These are phyloP conservation scores for Drosophila bocki DNA, from an alignment of 1,140 invertebrate genomes.

Conservation along the genomic window DNA sequence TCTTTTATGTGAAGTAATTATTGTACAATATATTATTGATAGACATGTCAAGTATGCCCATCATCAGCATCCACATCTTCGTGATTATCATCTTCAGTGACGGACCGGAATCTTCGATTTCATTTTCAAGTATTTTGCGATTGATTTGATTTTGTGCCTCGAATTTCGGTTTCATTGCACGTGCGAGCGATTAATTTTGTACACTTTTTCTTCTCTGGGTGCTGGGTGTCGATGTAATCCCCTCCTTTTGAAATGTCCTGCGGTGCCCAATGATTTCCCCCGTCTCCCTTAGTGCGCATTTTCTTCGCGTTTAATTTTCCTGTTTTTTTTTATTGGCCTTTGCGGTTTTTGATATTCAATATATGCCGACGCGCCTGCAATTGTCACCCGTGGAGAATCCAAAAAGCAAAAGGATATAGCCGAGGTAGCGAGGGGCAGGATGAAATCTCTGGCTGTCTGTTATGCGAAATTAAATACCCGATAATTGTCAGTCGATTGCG, in stretches of 20 bases:
- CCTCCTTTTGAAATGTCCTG: slow-evolving; percentile 61
- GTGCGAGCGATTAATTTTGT: slow-evolving; percentile 71
- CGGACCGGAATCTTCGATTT: slow-evolving; percentile 33
- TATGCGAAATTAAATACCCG: slow-evolving; percentile 59
- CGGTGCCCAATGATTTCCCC: slow-evolving; percentile 65
- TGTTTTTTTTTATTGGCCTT: slow-evolving; percentile 28
- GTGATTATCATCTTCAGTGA: slow-evolving; percentile 34
- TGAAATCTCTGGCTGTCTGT: slow-evolving; percentile 10
- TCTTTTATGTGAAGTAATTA: slow-evolving; percentile 69
- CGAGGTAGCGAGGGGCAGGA: neutral
- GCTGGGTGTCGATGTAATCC: slow-evolving; percentile 51
- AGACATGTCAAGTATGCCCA: slow-evolving; percentile 68
- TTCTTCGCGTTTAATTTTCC: slow-evolving; percentile 40
- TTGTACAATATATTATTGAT: slow-evolving; percentile 58
- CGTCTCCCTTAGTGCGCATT: slow-evolving; percentile 47
- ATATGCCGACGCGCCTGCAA: slow-evolving; percentile 42
- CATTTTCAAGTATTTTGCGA: slow-evolving; percentile 26
- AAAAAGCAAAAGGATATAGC: slow-evolving; percentile 30
- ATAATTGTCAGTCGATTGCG: slow-evolving; percentile 67
- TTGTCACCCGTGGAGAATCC: slow-evolving; percentile 66
- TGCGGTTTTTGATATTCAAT: slow-evolving; percentile 70
- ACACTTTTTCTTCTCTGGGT: slow-evolving; percentile 3
- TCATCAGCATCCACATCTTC: slow-evolving; percentile 25
- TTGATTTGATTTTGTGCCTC: slow-evolving; percentile 39
- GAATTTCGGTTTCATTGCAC: slow-evolving; percentile 57